Conservation (phyloP, 2,888 invertebrate species). For the Chymomyza procnemis region DNA sequence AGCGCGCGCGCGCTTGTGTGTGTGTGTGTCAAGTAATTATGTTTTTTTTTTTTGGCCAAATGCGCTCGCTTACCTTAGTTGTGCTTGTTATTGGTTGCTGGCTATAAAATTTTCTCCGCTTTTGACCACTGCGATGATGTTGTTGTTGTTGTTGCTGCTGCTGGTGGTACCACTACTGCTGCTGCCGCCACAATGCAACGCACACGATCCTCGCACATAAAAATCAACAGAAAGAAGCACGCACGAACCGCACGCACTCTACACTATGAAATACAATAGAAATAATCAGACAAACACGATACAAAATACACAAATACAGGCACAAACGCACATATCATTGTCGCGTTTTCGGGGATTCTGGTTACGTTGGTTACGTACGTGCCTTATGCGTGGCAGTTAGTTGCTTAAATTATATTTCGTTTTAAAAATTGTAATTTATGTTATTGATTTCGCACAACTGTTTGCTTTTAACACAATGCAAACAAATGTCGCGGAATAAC, state of each 20-base stretch:
- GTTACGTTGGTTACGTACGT: neutral
- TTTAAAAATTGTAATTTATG: neutral
- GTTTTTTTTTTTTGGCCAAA: neutral
- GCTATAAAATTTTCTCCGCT: neutral
- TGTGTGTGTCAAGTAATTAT: neutral
- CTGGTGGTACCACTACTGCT: too few species aligned
- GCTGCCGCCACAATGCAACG: slow-evolving; percentile 22
- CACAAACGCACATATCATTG: neutral
- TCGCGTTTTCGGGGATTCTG: neutral
- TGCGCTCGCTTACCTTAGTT: neutral
- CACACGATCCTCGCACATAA: neutral
- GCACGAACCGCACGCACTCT: neutral
- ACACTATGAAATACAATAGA: slow-evolving; percentile 1
- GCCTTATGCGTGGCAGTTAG: neutral
- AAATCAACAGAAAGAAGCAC: neutral
- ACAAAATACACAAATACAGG: slow-evolving; percentile 15
- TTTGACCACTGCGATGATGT: neutral
- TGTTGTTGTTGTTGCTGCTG: neutral
- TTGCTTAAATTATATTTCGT: neutral
- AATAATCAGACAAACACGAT: slow-evolving; percentile 25
- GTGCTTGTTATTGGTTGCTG: neutral
- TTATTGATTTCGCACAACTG: neutral
- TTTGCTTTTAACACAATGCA: neutral
- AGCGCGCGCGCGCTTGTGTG: neutral
- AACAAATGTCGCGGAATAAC: neutral